Evolutionary conservation across 2,888 invertebrate species (phyloP).

Genomic region (Melieria picta): DNA sequence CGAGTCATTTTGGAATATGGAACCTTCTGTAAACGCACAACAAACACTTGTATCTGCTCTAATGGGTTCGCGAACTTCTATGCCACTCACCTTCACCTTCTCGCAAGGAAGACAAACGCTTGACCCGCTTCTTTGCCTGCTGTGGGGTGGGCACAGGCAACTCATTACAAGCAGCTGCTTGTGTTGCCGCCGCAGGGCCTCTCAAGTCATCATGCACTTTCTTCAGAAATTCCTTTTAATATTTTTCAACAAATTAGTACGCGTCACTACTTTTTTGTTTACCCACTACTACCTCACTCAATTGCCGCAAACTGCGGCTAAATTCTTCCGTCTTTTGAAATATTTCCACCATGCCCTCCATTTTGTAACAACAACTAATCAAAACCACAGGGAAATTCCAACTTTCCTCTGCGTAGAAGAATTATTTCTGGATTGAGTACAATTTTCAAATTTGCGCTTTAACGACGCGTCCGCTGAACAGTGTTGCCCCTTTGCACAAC

Average conservation of each 20-base stretch:
- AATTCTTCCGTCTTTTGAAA: conserved; percentile 40
- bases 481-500: too few species aligned
- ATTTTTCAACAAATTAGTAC: conserved; percentile 22
- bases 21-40: neutral
- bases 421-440: too few species aligned
- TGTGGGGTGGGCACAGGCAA: conserved; percentile 52
- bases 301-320: conserved; percentile 40
- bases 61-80: neutral
- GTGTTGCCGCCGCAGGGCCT: conserved; percentile 29
- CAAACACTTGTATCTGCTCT: neutral
- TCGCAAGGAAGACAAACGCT: conserved; percentile 52
- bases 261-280: neutral
- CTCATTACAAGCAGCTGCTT: neutral
- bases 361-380: conserved; percentile 27
- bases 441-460: too few species aligned
- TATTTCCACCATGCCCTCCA: conserved; percentile 54
- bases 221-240: conserved; percentile 40
- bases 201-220: conserved; percentile 31
- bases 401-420: too few species aligned
- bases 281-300: conserved; percentile 45
- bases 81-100: conserved; percentile 49
- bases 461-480: too few species aligned
- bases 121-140: conserved; percentile 58
- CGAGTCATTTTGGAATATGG: too few species aligned
- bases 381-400: too few species aligned